Evolutionary conservation across 2,113 vertebrate species (phyloP), one percentile per base, ranked within the genome.

Genomic region (Amblyornis subalaris): DNA sequence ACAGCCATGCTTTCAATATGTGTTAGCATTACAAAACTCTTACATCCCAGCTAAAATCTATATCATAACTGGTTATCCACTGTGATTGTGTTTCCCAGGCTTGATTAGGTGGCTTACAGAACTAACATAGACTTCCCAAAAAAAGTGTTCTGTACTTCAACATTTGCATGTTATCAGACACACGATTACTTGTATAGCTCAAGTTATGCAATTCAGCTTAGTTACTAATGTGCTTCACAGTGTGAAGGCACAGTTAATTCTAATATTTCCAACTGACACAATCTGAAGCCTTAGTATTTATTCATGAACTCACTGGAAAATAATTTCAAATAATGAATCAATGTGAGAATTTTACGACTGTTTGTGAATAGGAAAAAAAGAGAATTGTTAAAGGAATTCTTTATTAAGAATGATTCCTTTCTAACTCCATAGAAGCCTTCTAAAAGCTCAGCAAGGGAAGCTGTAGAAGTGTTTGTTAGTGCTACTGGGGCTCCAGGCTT

Each of bases 281-380:
- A 42, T 86, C 48, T 64, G 35, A 90, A 95, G 73, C n/a, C 28
- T 91, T 53, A 64, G 44, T 44, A 74, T 73, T 93, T 91, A 94
- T 91, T 82, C 79, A 86, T 94, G 55, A 95, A 80, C n/a, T 83
- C 57, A 48, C 47, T 86, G 25, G 76, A 91, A 95, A 93, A 88
- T 69, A 45, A 84, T 80, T 91, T 77, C 36, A 77, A 95, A 86
- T 74, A 90, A 91, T 45, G 38, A 95, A 84, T 65, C 64, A 84
- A 2, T 50, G 28, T 22, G 38, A 91, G 61, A 93, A 90, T 91
- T 91, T 90, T 72, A 77, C n/a, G 79, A 74, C 61, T 74, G 7
- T 80, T 70, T 74, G 10, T 75, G 48, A 95, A 67, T 20, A 86
- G 54, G 12, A 10, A 75, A 50, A 84, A 54, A 45, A 61, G 16